phyloP scores from a whole-genome alignment of 2,888 invertebrate species.

The Phanerotoma sp. region DNA sequence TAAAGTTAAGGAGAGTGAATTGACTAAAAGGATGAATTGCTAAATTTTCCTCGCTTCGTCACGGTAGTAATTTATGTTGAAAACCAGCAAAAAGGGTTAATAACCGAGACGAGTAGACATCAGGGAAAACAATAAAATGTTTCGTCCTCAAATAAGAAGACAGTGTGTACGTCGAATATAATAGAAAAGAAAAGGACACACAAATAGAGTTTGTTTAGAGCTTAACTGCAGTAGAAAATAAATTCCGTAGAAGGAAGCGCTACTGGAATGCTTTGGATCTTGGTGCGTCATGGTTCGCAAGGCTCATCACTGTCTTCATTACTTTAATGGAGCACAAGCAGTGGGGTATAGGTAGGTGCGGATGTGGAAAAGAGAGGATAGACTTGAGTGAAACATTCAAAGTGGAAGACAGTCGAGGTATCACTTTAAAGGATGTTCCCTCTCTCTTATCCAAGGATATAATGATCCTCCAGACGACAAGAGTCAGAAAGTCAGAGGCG shows the following conservation, averaged over 20 bases:
- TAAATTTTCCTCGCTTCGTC: slow-evolving; percentile 14
- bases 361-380: slow-evolving; percentile 21
- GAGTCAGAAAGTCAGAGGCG: slow-evolving; percentile 4
- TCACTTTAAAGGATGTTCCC: slow-evolving; percentile 38
- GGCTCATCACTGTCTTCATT: slow-evolving; percentile 51
- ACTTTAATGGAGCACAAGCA: slow-evolving; percentile 54
- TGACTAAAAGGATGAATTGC: slow-evolving; percentile 14
- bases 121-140: slow-evolving; percentile 29
- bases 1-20: background rate
- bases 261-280: slow-evolving; percentile 30
- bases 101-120: slow-evolving; percentile 22
- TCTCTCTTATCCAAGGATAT: slow-evolving; percentile 44
- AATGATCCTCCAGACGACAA: slow-evolving; percentile 36
- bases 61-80: slow-evolving; percentile 20
- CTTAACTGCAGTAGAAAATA: slow-evolving; percentile 48
- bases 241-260: slow-evolving; percentile 51
- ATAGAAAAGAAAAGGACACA: slow-evolving; percentile 25
- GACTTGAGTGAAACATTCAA: background rate
- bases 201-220: slow-evolving; percentile 45
- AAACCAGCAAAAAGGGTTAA: slow-evolving; percentile 18
- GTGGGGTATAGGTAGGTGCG: slow-evolving; percentile 27
- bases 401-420: slow-evolving; percentile 21
- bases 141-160: slow-evolving; percentile 13
- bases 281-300: slow-evolving; percentile 25
- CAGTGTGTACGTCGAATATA: background rate